These are phyloP conservation scores for Xanthorhoe designata DNA, from an alignment of 2,888 invertebrate genomes.

Conservation along the genomic window DNA sequence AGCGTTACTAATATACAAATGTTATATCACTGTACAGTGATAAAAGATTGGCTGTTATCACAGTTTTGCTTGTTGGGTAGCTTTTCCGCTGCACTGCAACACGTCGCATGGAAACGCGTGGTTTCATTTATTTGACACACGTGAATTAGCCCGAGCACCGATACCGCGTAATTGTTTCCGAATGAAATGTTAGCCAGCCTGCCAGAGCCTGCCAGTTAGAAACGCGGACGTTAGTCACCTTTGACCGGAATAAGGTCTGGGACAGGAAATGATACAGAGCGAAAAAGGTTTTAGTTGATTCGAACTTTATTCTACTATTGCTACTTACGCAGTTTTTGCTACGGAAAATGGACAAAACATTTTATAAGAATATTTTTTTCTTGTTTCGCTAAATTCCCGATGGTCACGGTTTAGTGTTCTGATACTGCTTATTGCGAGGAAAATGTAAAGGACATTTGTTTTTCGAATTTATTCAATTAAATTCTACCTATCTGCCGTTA, in stretches of 20 bases:
- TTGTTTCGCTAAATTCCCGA: not conserved
- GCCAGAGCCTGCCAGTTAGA: constrained; percentile 43
- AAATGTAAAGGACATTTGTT: not conserved
- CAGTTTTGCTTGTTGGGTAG: too few species aligned
- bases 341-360: not conserved
- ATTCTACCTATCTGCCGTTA: not conserved
- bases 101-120: not conserved
- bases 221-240: constrained; percentile 33
- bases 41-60: too few species aligned
- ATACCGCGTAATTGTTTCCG: constrained; percentile 59
- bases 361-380: not conserved
- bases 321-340: constrained; percentile 2
- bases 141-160: constrained; percentile 36
- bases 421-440: constrained; percentile 2
- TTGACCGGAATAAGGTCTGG: constrained; percentile 27
- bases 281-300: constrained; percentile 28
- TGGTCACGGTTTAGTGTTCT: constrained; percentile 3
- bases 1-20: too few species aligned
- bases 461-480: not conserved
- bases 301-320: constrained; percentile 5
- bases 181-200: constrained; percentile 49
- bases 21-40: too few species aligned
- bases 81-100: too few species aligned
- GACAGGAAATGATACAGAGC: constrained; percentile 28
- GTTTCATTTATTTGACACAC: constrained; percentile 26